Percentiles rank a stretch among this genome's conserved stretches.
Conservation (phyloP, 1,140 invertebrate genomes). For the Hylaeus volcanicus region DNA sequence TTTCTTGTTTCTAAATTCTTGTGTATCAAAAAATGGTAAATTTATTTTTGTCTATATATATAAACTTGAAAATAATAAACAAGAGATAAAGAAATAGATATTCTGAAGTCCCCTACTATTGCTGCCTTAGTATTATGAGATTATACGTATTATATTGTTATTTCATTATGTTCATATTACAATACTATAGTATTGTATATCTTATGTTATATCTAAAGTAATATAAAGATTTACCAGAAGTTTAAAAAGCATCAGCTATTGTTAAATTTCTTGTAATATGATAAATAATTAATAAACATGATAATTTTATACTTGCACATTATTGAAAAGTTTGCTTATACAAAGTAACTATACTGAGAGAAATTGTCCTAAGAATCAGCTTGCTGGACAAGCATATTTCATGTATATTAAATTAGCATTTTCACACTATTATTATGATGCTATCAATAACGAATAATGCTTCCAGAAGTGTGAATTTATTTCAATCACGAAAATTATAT, state of each 20-base stretch:
- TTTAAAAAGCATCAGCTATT: constrained; percentile 19
- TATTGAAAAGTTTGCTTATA: constrained; percentile 36
- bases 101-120: constrained; percentile 37
- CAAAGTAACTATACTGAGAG: neutral
- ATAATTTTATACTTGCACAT: constrained; percentile 38
- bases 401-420: constrained; percentile 1
- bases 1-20: constrained; percentile 16
- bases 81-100: constrained; percentile 23
- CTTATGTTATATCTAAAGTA: constrained; percentile 10
- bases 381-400: constrained; percentile 39
- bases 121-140: constrained; percentile 36
- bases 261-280: constrained; percentile 44
- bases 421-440: neutral
- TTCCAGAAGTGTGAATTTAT: constrained; percentile 2
- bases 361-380: constrained; percentile 15
- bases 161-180: constrained; percentile 6
- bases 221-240: constrained; percentile 15
- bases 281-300: constrained; percentile 42
- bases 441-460: neutral
- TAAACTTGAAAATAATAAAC: constrained; percentile 28
- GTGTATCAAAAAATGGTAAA: constrained; percentile 34
- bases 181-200: neutral
- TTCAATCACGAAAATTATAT: constrained; percentile 1
- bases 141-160: constrained; percentile 9
- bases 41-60: constrained; percentile 34